Conservation (phyloP, 2,797 vertebrate species). For the Uromys caudimaculatus region DNA sequence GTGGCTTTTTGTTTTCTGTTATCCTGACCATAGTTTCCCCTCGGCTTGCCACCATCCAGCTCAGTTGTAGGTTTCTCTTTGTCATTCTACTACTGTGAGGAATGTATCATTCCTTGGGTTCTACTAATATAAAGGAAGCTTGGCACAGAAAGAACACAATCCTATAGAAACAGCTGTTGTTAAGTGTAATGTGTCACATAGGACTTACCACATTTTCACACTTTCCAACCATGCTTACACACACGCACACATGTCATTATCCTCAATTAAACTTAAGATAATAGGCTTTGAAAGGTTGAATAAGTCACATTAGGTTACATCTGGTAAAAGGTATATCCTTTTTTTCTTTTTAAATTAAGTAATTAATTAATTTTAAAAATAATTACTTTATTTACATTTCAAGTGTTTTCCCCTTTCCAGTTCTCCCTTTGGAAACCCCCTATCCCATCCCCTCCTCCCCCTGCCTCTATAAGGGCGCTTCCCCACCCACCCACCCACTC, state of each 20-base stretch:
- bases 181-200: neutral
- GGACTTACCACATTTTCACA: neutral
- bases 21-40: neutral
- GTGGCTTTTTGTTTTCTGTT: neutral
- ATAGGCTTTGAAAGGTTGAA: neutral
- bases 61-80: slow-evolving; percentile 1
- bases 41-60: neutral
- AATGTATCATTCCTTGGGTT: neutral
- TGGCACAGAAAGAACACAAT: neutral
- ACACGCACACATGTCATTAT: neutral
- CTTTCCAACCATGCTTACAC: neutral
- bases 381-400: too few species aligned
- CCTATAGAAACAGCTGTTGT: neutral
- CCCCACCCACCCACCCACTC: too few species aligned
- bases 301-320: neutral
- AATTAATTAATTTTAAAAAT: too few species aligned
- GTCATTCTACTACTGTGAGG: neutral
- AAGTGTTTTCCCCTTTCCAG: too few species aligned
- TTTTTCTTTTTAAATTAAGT: too few species aligned
- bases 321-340: neutral
- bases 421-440: too few species aligned
- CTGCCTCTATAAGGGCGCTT: too few species aligned
- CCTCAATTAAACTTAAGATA: neutral
- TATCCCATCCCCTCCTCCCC: too few species aligned
- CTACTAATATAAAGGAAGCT: neutral